Evolutionary conservation across 2,797 vertebrate genomes (phyloP).

Genomic region (Botia kubotai): DNA sequence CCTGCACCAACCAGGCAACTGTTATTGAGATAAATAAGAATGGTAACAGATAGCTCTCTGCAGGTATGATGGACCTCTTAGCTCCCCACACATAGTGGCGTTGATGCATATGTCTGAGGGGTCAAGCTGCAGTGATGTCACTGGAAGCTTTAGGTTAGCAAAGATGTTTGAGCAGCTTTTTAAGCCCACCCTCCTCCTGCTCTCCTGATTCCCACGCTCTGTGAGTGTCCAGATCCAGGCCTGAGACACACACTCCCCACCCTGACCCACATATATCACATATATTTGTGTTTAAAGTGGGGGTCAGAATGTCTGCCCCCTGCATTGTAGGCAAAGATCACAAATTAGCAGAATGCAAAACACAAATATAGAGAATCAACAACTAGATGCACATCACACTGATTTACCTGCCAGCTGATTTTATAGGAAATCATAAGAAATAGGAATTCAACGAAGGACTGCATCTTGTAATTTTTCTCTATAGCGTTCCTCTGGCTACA

Average conservation of each 20-base stretch:
- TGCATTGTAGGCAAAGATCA: not conserved
- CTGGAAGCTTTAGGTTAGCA: constrained; percentile 56
- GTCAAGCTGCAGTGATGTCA: constrained; percentile 39
- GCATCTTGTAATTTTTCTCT: not conserved
- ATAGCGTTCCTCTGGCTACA: not conserved
- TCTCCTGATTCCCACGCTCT: constrained; percentile 33
- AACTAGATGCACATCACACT: too few species aligned
- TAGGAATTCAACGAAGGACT: constrained; percentile 1
- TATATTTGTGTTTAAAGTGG: constrained; percentile 4
- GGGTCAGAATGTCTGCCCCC: constrained; percentile 6
- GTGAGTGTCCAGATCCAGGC: constrained; percentile 30
- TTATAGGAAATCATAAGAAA: not conserved
- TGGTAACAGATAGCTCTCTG: not conserved
- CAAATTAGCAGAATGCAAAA: not conserved
- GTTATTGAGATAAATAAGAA: not conserved
- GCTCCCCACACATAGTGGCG: not conserved
- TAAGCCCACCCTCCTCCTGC: not conserved
- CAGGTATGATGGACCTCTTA: not conserved
- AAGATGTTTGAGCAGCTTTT: constrained; percentile 26
- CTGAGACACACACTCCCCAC: not conserved
- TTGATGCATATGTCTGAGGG: not conserved
- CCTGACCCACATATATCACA: constrained; percentile 44
- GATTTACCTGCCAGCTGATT: not conserved
- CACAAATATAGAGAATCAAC: not conserved
- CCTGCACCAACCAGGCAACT: not conserved